These are phyloP conservation scores for Diabrotica undecimpunctata DNA, from an alignment of 1,140 invertebrate genomes.

Conservation along the genomic window DNA sequence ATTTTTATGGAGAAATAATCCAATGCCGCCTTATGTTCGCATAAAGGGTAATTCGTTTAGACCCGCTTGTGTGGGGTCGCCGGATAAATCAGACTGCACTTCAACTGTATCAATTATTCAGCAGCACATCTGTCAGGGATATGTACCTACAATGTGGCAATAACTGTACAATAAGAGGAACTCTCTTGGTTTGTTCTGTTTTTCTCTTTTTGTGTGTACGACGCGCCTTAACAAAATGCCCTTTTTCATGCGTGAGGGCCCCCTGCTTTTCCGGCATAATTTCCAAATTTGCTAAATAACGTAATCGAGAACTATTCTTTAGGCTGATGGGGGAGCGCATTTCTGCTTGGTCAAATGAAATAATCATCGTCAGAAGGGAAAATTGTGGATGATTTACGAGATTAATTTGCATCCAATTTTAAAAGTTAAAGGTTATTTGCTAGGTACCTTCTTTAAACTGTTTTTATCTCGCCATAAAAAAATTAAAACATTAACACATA, in stretches of 20 bases:
- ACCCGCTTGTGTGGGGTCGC: constrained; percentile 23
- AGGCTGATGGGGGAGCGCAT: constrained; percentile 6
- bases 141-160: constrained; percentile 29
- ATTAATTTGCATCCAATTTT: no score
- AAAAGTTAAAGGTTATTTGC: no score
- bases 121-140: constrained; percentile 36
- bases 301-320: background rate
- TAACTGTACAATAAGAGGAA: constrained; percentile 26
- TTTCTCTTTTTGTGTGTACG: constrained; percentile 12
- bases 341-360: constrained; percentile 8
- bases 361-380: background rate
- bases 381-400: no score
- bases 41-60: constrained; percentile 24
- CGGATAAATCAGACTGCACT: constrained; percentile 35
- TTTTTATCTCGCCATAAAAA: no score
- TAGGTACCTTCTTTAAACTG: no score
- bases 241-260: constrained; percentile 13
- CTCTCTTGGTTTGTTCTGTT: constrained; percentile 28
- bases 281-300: constrained; percentile 29
- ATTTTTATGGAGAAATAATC: constrained; percentile 33
- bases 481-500: no score
- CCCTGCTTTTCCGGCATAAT: constrained; percentile 25
- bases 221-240: constrained; percentile 21
- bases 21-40: constrained; percentile 20
- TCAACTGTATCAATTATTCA: constrained; percentile 40